These are phyloP conservation scores for Drosophila trapezifrons DNA, from an alignment of 1,140 invertebrate species.

Conservation along the genomic window DNA sequence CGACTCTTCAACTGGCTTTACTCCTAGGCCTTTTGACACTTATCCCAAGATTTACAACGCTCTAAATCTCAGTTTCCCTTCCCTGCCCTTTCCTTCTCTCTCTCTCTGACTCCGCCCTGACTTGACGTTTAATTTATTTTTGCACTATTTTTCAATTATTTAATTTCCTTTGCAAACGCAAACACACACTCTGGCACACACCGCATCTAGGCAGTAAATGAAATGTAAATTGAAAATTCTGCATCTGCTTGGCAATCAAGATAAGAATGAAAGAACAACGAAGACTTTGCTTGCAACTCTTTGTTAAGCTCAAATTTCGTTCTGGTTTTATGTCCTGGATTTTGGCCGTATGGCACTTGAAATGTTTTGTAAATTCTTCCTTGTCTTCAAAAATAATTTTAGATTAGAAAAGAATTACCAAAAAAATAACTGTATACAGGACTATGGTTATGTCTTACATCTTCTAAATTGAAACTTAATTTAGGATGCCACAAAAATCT, in stretches of 20 bases:
- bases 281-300: conserved; percentile 11
- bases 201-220: conserved; percentile 43
- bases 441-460: no score
- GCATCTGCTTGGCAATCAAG: conserved; percentile 62
- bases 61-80: conserved; percentile 31
- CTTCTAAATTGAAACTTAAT: no score
- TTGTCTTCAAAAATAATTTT: neutral
- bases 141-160: conserved; percentile 54
- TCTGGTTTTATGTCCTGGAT: neutral
- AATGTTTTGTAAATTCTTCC: neutral
- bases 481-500: no score
- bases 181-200: conserved; percentile 16
- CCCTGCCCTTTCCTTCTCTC: neutral
- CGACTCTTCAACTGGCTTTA: neutral
- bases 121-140: conserved; percentile 56
- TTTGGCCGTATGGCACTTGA: conserved; percentile 1
- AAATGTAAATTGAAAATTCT: conserved; percentile 78
- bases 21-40: conserved; percentile 11
- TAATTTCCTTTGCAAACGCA: conserved; percentile 51
- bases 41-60: conserved; percentile 32
- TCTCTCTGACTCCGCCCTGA: neutral
- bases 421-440: no score
- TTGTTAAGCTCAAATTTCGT: conserved; percentile 13
- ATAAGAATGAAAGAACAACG: conserved; percentile 18
- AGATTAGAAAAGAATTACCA: no score